These are phyloP conservation scores for Octodon degus DNA, from an alignment of 2,113 vertebrate species.

Conservation along the genomic window DNA sequence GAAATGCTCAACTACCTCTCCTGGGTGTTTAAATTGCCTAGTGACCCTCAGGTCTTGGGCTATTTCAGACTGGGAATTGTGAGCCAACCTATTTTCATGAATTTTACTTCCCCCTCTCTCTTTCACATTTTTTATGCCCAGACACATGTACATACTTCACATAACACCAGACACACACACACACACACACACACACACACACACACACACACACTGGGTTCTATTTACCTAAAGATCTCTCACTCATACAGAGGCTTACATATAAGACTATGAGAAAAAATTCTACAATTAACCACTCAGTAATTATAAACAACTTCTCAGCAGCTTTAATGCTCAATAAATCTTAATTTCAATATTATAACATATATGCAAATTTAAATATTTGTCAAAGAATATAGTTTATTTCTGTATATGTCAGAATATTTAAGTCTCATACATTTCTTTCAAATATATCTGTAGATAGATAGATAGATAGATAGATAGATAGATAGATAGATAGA, in stretches of 20 bases:
- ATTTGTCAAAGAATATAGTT: not conserved
- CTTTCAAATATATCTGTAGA: not conserved
- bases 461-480: too few relatives aligned
- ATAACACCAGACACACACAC: not conserved
- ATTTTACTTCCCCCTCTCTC: not conserved
- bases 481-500: too few relatives aligned
- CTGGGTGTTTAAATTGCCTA: not conserved
- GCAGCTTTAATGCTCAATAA: not conserved
- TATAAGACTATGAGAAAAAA: not conserved
- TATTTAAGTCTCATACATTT: not conserved
- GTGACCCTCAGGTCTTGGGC: not conserved
- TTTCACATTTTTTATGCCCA: too few relatives aligned
- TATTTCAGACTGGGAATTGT: not conserved
- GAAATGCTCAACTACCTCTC: not conserved
- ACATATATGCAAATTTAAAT: not conserved
- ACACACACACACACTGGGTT: not conserved
- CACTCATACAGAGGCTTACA: not conserved
- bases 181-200: not conserved
- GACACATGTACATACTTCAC: not conserved
- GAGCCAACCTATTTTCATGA: not conserved
- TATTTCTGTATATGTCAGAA: not conserved
- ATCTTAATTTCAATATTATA: slow-evolving; percentile 10
- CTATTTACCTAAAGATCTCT: not conserved
- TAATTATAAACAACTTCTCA: not conserved
- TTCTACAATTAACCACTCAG: not conserved